Evolutionary conservation across 2,888 invertebrate species (phyloP), one percentile per base, ranked within the genome.

Genomic region (Busseola fusca): DNA sequence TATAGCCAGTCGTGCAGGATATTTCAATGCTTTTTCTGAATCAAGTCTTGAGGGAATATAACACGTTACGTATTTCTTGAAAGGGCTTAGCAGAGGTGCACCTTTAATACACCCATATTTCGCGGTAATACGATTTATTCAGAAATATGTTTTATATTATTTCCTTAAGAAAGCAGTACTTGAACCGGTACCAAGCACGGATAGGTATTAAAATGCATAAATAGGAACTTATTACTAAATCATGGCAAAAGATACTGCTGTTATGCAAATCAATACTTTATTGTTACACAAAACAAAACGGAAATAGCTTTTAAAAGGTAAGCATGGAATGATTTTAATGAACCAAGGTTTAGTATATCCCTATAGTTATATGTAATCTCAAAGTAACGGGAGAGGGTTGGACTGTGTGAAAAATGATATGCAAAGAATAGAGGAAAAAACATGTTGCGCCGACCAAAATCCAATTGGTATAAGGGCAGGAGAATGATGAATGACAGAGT

Each of bases 111-210:
- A 48, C 10, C 48, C 48, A n/a, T 21, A 9, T 48, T 9, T 48
- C 10, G n/a, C 10, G 4, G 3, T n/a, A 56, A 27, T 56, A 21
- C 5, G 7, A 21, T 27, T 9, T 48, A 48, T 21, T 27, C 21
- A 27, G 14, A 27, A 62, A 21, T 21, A 0, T 27, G 21, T 30
- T 34, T 12, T 12, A 34, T 25, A 69, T 16, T 27, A 69, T 68
- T 40, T 37, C 18, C 48, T 68, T n/a, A 50, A 27, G 0, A 18
- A 37, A 68, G 16, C 21, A 40, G 18, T 27, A 75, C 21, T 64
- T 58, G 0, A 62, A 37, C 6, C n/a, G 58, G 78, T 84, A 76
- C 78, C 82, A 77, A 84, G 78, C 64, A 84, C 78, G 70, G 21
- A 56, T 57, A 59, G 48, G 16, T 66, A 77, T 62, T 72, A 48